These are phyloP conservation scores for Mythimna impura DNA, from an alignment of 2,888 invertebrate genomes.

Conservation along the genomic window DNA sequence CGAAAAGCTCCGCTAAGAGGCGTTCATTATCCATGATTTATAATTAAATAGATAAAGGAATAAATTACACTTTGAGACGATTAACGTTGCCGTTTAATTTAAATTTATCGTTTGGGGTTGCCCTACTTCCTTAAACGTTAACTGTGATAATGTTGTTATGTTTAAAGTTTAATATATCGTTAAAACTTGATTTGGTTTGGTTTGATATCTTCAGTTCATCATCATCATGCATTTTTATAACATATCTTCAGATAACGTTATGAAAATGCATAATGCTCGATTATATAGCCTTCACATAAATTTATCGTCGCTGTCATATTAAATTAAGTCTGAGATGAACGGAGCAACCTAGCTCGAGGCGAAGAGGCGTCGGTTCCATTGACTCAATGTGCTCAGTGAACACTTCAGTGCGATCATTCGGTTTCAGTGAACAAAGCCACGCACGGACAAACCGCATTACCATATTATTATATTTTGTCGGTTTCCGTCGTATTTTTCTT, in stretches of 20 bases:
- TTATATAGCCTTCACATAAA: slow-evolving; percentile 33
- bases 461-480: slow-evolving; percentile 51
- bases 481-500: slow-evolving; percentile 31
- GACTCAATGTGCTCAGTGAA: slow-evolving; percentile 74
- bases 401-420: slow-evolving; percentile 76
- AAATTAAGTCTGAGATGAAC: slow-evolving; percentile 63
- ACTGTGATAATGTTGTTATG: slow-evolving; percentile 64
- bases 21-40: slow-evolving; percentile 58
- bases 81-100: slow-evolving; percentile 69
- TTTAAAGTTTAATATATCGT: slow-evolving; percentile 14
- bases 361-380: slow-evolving; percentile 67
- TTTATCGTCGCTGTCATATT: slow-evolving; percentile 63
- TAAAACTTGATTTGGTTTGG: slow-evolving; percentile 20
- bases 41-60: slow-evolving; percentile 65
- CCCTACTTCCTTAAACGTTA: slow-evolving; percentile 65
- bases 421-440: slow-evolving; percentile 74
- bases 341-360: slow-evolving; percentile 64
- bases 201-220: slow-evolving; percentile 18
- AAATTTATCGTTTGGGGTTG: slow-evolving; percentile 64
- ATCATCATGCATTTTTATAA: too few species aligned
- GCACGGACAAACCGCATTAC: slow-evolving; percentile 62
- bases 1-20: slow-evolving; percentile 25
- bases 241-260: slow-evolving; percentile 17
- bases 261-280: slow-evolving; percentile 13
- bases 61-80: slow-evolving; percentile 65